A percentile compares a stretch with the other conserved stretches of the same genome.
Conservation (phyloP, 2,113 vertebrate genomes). For the Zapus hudsonius region DNA sequence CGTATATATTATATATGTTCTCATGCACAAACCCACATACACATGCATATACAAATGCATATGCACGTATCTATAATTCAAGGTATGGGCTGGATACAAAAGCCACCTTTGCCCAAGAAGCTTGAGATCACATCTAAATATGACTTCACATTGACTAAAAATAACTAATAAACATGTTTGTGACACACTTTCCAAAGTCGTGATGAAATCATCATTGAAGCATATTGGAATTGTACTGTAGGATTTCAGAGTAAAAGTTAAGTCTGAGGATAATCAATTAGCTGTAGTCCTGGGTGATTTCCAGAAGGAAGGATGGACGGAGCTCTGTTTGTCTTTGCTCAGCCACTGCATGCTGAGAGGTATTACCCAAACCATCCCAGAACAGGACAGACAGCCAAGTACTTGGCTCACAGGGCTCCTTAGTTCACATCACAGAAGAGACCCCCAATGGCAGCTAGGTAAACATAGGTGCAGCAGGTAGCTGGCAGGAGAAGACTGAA, state of each 20-base stretch:
- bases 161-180: neutral
- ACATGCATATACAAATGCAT: neutral
- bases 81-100: neutral
- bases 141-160: constrained; percentile 36
- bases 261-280: neutral
- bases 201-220: constrained; percentile 9
- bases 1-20: neutral
- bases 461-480: neutral
- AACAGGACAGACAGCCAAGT: neutral
- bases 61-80: neutral
- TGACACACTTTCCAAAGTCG: constrained; percentile 16
- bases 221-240: constrained; percentile 13
- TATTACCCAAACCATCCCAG: neutral
- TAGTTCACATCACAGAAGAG: neutral
- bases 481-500: neutral
- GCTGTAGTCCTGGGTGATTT: neutral
- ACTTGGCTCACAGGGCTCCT: neutral
- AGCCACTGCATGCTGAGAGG: neutral
- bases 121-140: neutral
- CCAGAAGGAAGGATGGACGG: neutral
- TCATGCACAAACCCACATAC: neutral
- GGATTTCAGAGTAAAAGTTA: constrained; percentile 30
- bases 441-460: neutral
- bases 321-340: neutral
- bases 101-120: neutral